phyloP scores from a whole-genome alignment of 2,888 invertebrate species.

The Metopia argyrocephala region DNA sequence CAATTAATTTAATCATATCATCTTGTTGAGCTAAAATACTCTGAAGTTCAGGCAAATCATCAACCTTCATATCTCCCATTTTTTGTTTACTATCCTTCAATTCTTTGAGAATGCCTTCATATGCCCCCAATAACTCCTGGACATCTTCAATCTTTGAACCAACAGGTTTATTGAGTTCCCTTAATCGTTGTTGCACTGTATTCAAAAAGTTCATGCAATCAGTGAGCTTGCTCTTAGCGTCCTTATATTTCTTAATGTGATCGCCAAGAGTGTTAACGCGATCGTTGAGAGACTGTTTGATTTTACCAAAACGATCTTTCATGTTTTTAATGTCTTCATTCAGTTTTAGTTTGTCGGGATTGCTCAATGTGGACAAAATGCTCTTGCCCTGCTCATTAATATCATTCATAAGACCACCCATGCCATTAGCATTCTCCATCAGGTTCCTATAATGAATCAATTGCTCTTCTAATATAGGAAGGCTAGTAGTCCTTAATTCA shows the following conservation, averaged over 20 bases:
- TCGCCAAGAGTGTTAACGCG: constrained; percentile 86
- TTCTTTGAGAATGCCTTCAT: constrained; percentile 88
- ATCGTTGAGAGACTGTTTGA: constrained; percentile 87
- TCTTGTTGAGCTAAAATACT: constrained; percentile 90
- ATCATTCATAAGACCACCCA: constrained; percentile 85
- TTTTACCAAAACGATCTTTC: constrained; percentile 87
- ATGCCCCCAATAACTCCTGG: constrained; percentile 87
- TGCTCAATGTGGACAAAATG: constrained; percentile 88
- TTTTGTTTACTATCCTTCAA: constrained; percentile 88
- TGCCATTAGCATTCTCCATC: constrained; percentile 85
- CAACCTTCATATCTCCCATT: constrained; percentile 87
- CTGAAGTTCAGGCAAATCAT: constrained; percentile 88
- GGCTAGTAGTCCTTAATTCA: constrained; percentile 88
- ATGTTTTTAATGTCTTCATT: constrained; percentile 89
- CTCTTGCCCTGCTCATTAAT: constrained; percentile 89
- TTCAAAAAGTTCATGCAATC: constrained; percentile 89
- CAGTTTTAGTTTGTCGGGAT: constrained; percentile 90
- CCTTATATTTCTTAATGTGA: constrained; percentile 89
- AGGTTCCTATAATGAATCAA: constrained; percentile 90
- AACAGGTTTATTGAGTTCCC: constrained; percentile 90
- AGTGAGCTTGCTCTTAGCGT: constrained; percentile 88
- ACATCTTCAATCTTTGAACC: constrained; percentile 94
- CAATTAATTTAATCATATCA: constrained; percentile 89
- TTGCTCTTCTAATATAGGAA: constrained; percentile 92
- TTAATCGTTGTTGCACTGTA: constrained; percentile 89